These are phyloP conservation scores for Cebidichthys violaceus DNA, from an alignment of 2,113 vertebrate species.

Conservation along the genomic window DNA sequence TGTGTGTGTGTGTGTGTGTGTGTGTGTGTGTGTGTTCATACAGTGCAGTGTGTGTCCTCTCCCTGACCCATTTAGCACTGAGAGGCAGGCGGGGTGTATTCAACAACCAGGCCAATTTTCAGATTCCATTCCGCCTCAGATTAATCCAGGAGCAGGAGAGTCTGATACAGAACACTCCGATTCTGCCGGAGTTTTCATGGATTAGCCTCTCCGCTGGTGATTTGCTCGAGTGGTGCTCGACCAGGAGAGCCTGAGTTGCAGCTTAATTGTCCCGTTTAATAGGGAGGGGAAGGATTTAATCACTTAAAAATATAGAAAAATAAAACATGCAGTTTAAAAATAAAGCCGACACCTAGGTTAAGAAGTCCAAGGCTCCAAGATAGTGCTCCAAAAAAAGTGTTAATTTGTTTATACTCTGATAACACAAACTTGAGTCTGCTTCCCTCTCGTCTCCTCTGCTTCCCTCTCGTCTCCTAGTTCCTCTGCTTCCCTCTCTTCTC, in stretches of 20 bases:
- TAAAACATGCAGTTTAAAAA: no score
- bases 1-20: constrained; percentile 9
- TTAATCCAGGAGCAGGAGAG: constrained; percentile 46
- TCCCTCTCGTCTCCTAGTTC: no score
- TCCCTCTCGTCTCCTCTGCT: no score
- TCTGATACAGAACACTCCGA: constrained; percentile 37
- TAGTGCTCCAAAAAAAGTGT: no score
- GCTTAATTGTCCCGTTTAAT: background rate
- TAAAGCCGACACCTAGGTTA: no score
- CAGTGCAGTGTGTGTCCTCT: constrained; percentile 5
- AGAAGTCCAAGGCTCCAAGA: background rate
- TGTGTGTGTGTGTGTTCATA: constrained; percentile 33
- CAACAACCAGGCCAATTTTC: constrained; percentile 54
- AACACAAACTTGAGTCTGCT: no score
- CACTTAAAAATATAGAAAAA: background rate
- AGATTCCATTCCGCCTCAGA: constrained; percentile 60
- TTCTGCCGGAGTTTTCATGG: constrained; percentile 49
- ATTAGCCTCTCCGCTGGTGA: constrained; percentile 40
- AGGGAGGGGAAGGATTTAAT: background rate
- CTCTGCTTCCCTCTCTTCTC: no score
- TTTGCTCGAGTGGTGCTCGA: constrained; percentile 51
- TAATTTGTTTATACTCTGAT: no score
- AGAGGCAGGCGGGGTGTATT: constrained; percentile 35
- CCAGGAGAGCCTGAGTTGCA: constrained; percentile 8
- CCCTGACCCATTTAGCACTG: constrained; percentile 18